Conservation (phyloP, 2,113 vertebrate genomes). For the Alces alces region DNA sequence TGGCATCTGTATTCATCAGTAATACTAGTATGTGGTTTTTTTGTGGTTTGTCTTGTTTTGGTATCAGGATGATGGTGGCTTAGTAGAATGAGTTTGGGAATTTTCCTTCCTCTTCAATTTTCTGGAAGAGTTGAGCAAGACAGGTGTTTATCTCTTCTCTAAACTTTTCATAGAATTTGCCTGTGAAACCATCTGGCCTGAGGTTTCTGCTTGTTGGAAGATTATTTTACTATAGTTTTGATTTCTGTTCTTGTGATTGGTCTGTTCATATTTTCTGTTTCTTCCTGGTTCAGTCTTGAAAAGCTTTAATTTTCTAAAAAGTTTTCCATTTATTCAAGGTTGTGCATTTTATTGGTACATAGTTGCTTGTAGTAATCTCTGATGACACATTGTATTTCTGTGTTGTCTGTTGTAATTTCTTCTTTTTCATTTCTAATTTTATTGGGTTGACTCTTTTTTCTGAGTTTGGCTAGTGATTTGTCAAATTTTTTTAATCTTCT, state of each 20-base stretch:
- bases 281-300: background rate
- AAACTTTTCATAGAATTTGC: background rate
- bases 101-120: background rate
- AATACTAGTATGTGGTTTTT: background rate
- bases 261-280: background rate
- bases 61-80: background rate
- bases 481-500: background rate
- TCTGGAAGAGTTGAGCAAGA: background rate
- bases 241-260: background rate
- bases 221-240: background rate
- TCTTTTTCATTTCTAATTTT: background rate
- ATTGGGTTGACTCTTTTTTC: background rate
- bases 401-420: background rate
- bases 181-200: background rate
- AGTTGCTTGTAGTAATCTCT: background rate
- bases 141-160: background rate
- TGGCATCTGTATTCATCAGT: background rate
- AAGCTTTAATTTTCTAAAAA: background rate
- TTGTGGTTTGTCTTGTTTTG: background rate
- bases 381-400: background rate
- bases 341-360: background rate
- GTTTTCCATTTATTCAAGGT: background rate
- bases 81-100: background rate
- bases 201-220: background rate
- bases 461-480: background rate